Evolutionary conservation across 2,888 invertebrate species (phyloP).

Genomic region (Drosophila yooni): DNA sequence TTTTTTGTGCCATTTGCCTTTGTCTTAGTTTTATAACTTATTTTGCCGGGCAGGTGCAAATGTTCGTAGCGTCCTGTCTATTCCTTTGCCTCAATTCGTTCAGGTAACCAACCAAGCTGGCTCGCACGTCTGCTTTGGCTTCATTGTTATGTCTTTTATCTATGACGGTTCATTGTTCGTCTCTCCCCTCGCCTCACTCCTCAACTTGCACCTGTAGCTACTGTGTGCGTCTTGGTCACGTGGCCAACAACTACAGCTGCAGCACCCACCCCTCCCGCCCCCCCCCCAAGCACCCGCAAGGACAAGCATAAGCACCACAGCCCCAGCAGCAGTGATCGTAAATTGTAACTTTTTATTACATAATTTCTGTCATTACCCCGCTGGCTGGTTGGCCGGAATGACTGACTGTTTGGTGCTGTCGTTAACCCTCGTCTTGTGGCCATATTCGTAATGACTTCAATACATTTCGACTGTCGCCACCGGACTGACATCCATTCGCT

Average conservation of each 20-base stretch:
- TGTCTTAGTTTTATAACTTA: conserved; percentile 77
- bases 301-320: background rate
- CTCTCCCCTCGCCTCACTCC: background rate
- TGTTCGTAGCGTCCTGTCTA: conserved; percentile 59
- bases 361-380: conserved; percentile 82
- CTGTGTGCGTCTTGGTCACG: conserved; percentile 61
- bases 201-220: conserved; percentile 62
- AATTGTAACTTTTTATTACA: conserved; percentile 83
- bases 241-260: conserved; percentile 38
- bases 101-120: conserved; percentile 26
- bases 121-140: conserved; percentile 76
- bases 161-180: conserved; percentile 79
- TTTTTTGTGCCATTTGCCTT: conserved; percentile 48
- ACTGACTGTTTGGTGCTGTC: conserved; percentile 48
- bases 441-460: conserved; percentile 79
- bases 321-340: conserved; percentile 69
- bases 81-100: conserved; percentile 17
- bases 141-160: conserved; percentile 79
- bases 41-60: conserved; percentile 75
- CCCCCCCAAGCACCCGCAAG: background rate
- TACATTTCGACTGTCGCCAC: conserved; percentile 77
- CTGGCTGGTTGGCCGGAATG: conserved; percentile 56
- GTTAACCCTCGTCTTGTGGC: conserved; percentile 71
- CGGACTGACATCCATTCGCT: conserved; percentile 53
- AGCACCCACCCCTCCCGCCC: background rate